phyloP scores from a whole-genome alignment of 1,140 invertebrate genomes.

The Luehdorfia chinensis region DNA sequence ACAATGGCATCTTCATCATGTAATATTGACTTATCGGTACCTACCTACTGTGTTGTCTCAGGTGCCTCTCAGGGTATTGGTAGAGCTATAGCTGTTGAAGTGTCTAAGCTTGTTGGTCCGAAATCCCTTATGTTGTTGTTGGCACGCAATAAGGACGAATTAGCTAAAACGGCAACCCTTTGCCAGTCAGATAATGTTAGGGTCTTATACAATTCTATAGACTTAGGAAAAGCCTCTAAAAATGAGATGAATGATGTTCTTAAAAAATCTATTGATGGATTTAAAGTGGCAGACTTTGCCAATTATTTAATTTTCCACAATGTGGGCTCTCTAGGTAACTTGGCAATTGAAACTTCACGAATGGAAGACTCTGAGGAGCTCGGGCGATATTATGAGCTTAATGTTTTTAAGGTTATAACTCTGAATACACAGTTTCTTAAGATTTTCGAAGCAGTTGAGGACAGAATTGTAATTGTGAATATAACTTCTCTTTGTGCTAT shows the following conservation, averaged over 20 bases:
- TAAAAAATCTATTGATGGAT: slow-evolving; percentile 53
- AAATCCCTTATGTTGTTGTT: slow-evolving; percentile 86
- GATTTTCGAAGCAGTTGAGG: slow-evolving; percentile 78
- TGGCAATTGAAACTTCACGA: slow-evolving; percentile 79
- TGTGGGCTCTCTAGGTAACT: slow-evolving; percentile 90
- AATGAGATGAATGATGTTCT: slow-evolving; percentile 74
- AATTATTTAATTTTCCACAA: slow-evolving; percentile 91
- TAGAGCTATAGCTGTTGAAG: slow-evolving; percentile 83
- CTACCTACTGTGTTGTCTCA: slow-evolving; percentile 82
- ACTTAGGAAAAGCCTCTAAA: slow-evolving; percentile 77
- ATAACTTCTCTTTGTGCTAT: slow-evolving; percentile 91
- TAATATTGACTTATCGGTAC: slow-evolving; percentile 68
- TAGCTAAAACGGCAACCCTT: slow-evolving; percentile 80
- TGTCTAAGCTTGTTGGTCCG: slow-evolving; percentile 79
- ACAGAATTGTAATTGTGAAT: slow-evolving; percentile 84
- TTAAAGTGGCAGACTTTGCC: slow-evolving; percentile 78
- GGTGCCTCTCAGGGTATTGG: slow-evolving; percentile 95
- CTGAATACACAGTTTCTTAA: slow-evolving; percentile 88
- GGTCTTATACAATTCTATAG: slow-evolving; percentile 76
- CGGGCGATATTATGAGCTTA: slow-evolving; percentile 85
- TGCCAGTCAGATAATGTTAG: slow-evolving; percentile 77
- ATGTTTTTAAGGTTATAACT: slow-evolving; percentile 87
- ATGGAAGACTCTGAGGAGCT: slow-evolving; percentile 80
- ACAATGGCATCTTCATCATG: slow-evolving; percentile 56
- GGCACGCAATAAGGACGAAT: slow-evolving; percentile 82